A percentile compares a stretch with the other conserved stretches of the same genome.
phyloP scores from a whole-genome alignment of 2,797 vertebrate species.

The Lophius americanus region DNA sequence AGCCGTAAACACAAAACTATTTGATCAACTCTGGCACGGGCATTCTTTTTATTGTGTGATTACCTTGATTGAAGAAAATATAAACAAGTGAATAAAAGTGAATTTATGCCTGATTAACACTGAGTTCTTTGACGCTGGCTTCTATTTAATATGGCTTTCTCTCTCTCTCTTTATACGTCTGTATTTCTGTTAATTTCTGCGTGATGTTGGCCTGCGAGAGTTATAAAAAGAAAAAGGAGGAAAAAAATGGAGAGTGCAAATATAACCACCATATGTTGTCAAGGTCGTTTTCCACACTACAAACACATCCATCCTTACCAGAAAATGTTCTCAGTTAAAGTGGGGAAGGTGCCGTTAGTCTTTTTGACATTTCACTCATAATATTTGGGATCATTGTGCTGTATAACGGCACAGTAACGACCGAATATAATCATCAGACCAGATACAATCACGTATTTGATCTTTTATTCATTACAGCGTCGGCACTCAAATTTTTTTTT shows the following conservation, averaged over 20 bases:
- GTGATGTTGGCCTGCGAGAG: slow-evolving; percentile 31
- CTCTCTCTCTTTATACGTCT: slow-evolving; percentile 19
- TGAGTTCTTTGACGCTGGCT: slow-evolving; percentile 1
- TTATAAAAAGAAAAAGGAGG: slow-evolving; percentile 19
- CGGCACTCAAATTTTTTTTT: slow-evolving; percentile 36
- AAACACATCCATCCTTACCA: slow-evolving; percentile 76
- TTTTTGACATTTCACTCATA: slow-evolving; percentile 76
- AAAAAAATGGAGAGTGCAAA: slow-evolving; percentile 23
- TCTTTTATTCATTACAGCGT: slow-evolving; percentile 58
- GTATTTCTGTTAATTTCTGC: slow-evolving; percentile 49
- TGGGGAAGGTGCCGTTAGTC: slow-evolving; percentile 76
- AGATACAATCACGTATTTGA: slow-evolving; percentile 62
- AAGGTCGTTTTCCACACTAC: slow-evolving; percentile 75
- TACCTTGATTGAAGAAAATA: slow-evolving; percentile 1
- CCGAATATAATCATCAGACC: slow-evolving; percentile 62
- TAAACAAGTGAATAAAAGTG: slow-evolving; percentile 10
- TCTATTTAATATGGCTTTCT: slow-evolving; percentile 7
- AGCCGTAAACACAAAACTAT: neutral
- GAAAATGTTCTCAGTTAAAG: slow-evolving; percentile 63
- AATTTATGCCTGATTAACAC: slow-evolving; percentile 9
- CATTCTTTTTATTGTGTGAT: slow-evolving; percentile 2
- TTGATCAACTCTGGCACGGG: neutral
- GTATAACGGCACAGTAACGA: slow-evolving; percentile 63
- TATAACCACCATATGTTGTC: slow-evolving; percentile 76
- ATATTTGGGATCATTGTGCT: slow-evolving; percentile 75